Conservation (phyloP, 2,113 vertebrate genomes). For the Petromus typicus region DNA sequence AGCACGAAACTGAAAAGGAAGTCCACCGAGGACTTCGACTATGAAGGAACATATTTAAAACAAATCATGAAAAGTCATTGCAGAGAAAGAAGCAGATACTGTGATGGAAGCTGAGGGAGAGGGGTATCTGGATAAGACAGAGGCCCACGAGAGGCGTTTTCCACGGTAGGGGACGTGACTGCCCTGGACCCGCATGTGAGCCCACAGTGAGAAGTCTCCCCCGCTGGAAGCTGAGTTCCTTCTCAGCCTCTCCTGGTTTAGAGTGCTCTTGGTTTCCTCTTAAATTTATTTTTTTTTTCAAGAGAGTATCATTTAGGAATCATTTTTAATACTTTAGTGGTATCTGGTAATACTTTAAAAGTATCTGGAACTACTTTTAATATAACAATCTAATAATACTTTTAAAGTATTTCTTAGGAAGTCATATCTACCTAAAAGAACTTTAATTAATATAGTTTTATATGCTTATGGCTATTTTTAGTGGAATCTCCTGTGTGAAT, state of each 20-base stretch:
- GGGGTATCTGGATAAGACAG: background rate
- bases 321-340: background rate
- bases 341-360: background rate
- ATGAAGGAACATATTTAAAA: background rate
- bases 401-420: background rate
- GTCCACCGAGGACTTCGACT: background rate
- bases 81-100: background rate
- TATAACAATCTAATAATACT: background rate
- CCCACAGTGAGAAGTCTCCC: background rate
- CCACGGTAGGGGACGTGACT: background rate
- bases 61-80: background rate
- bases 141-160: background rate
- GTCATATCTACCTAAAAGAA: background rate
- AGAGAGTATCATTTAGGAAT: background rate
- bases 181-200: background rate
- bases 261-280: background rate
- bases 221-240: background rate
- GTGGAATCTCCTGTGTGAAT: background rate
- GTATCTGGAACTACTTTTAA: background rate
- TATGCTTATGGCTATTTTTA: background rate
- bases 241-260: background rate
- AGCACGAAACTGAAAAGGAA: background rate
- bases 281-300: background rate
- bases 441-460: background rate
- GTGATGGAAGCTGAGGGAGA: background rate